Base-by-base conservation (phyloP, 2,113 vertebrate genomes). In the Epinephelus lanceolatus region DNA sequence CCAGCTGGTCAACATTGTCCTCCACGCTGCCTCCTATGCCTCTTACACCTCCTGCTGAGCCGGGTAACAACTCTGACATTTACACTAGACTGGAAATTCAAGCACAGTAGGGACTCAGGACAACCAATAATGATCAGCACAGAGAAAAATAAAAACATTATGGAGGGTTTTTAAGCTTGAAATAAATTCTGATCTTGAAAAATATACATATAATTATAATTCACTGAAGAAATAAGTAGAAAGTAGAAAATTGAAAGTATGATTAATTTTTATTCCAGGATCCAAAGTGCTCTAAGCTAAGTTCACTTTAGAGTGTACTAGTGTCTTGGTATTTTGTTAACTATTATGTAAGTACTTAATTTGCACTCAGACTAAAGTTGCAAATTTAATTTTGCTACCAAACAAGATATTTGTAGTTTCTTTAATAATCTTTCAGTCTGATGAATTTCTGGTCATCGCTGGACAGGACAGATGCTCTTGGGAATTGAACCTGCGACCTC, bases 1-100 rank as follows among this genome's bases (percentile, higher is more conserved):
- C 76, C 83, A 91, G 90, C 71, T 68, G 93, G 78, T 89, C 90
- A 68, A 74, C 91, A 68, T 57, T 67, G 78, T 89, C 79, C 86
- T 92, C 83, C 52, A 76, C 84, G 53, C 81, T 79, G 89, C 88
- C 71, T 92, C 93, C 88, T 94, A 95, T 96, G 95, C 92, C 95
- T 93, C 93, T 95, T 81, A 92, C 93, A 87, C 92, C 93, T 93
- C 92, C 94, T 86, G 89, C 91, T 93, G 93, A 94, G 89, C 89
- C 94, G 79, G 95, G 95, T 96, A 95, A 95, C 76, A 80, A 84
- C 75, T 71, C 80, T 80, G 59, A 85, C 19, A 59, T 78, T 85
- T 73, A 73, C 30, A 33, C 45, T 52, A n/a, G 52, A 70, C 49
- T 25, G 47, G 52, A 27, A 52, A 76, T 53, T 67, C 33, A 56